phyloP scores from a whole-genome alignment of 1,140 invertebrate species.

The Andricus grossulariae region DNA sequence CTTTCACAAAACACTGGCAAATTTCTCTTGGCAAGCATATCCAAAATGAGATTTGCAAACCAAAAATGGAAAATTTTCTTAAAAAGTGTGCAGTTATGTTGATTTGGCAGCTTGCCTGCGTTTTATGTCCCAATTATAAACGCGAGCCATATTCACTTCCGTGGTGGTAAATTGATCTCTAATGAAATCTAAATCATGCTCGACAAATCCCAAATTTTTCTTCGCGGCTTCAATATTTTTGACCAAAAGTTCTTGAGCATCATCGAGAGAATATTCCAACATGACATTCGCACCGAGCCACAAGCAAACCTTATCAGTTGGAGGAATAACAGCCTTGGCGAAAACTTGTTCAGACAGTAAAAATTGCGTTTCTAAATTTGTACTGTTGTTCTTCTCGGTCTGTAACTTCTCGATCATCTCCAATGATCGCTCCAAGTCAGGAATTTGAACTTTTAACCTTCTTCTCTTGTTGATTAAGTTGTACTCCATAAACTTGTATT shows the following conservation, averaged over 20 bases:
- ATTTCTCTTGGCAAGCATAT: too few relatives aligned
- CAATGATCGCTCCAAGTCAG: constrained; percentile 93
- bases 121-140: constrained; percentile 98
- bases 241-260: constrained; percentile 90
- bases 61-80: too few relatives aligned
- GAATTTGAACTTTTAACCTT: constrained; percentile 92
- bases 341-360: constrained; percentile 97
- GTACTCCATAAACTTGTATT: constrained; percentile 98
- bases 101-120: constrained; percentile 82
- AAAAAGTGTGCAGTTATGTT: constrained; percentile 28
- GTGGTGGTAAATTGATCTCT: constrained; percentile 98
- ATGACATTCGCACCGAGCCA: constrained; percentile 99
- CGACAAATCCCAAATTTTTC: constrained; percentile 88
- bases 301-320: constrained; percentile 95
- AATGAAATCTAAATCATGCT: constrained; percentile 93
- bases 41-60: too few relatives aligned
- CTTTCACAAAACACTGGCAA: too few relatives aligned
- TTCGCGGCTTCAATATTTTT: constrained; percentile 93
- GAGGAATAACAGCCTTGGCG: constrained; percentile 90
- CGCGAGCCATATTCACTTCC: constrained; percentile 98
- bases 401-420: constrained; percentile 95
- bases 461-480: constrained; percentile 90
- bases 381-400: constrained; percentile 82
- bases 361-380: constrained; percentile 92
- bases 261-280: constrained; percentile 96